Base-by-base conservation (phyloP, 2,888 invertebrate species). In the Drosophila peninsularis region DNA sequence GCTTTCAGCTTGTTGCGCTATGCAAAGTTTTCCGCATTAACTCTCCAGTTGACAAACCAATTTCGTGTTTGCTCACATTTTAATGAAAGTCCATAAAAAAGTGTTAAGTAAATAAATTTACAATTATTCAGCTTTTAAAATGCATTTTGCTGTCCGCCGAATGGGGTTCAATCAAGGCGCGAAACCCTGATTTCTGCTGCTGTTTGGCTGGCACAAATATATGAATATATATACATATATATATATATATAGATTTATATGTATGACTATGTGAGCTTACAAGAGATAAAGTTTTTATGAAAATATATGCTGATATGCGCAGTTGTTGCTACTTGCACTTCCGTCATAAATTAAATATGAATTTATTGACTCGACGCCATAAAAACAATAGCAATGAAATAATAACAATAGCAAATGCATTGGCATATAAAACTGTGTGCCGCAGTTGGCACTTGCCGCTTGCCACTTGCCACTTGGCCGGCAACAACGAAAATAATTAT, bases 401-500 rank as follows among this genome's bases (percentile, higher is more conserved):
- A 47, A 58, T 9, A 47, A 34, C 21, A 21, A 21, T 24, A 44
- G 36, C 63, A 80, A 80, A 63, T 73, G 74, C 60, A 55, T 60
- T 52, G 49, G 17, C 42, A 58, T 76, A 71, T 30, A 10, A 10
- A 81, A 30, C 74, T 79, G 71, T 71, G 58, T 58, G 60, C 68
- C 84, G 76, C 76, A 70, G 37, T 81, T 70, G 85, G 57, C 68
- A 72, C 60, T 83, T 72, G 74, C 44, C 73, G 69, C 63, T 32
- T 42, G 54, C 7, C 41, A 60, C 57, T 56, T 65, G 68, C 37
- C 65, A 62, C 64, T 75, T 78, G 75, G 55, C 45, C 45, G 27
- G 27, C 45, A 27, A 45, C 45, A 70, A 64, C 61, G 1, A 17
- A 30, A 67, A 75, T 86, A 89, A 88, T 90, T 82, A 88, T 88